Percentiles rank a stretch among this genome's conserved stretches.
These are phyloP conservation scores for Hippocampus kuda DNA, from an alignment of 2,797 vertebrate genomes.

Conservation along the genomic window DNA sequence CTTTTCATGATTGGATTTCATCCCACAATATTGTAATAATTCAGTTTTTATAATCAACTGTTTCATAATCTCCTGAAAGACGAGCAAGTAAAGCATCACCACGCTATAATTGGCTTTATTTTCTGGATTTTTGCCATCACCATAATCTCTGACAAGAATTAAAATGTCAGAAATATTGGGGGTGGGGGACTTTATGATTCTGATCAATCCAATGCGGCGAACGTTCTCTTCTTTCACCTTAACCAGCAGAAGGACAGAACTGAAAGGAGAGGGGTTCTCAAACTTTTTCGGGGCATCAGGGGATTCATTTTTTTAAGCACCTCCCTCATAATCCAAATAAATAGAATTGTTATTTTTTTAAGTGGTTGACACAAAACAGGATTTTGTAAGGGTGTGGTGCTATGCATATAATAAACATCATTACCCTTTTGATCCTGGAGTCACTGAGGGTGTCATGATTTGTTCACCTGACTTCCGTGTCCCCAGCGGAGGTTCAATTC, in stretches of 20 bases:
- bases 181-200: no score
- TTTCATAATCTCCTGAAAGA: neutral
- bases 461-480: no score
- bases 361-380: neutral
- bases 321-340: no score
- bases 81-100: neutral
- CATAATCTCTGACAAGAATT: neutral
- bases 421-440: no score
- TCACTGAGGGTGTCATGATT: no score
- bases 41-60: neutral
- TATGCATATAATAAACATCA: no score
- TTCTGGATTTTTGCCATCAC: slow-evolving; percentile 23
- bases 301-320: neutral
- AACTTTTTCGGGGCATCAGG: neutral
- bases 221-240: neutral
- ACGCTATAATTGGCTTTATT: slow-evolving; percentile 4
- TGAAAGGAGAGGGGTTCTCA: neutral
- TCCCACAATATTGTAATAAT: neutral
- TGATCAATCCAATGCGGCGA: neutral
- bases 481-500: no score
- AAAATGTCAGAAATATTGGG: neutral
- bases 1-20: slow-evolving; percentile 5
- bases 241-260: neutral
- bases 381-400: no score
- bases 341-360: neutral